Percentiles rank a stretch among this genome's conserved stretches.
Conservation (phyloP, 92 coral and sea anemone species). For the Phenganax stokvisi region DNA sequence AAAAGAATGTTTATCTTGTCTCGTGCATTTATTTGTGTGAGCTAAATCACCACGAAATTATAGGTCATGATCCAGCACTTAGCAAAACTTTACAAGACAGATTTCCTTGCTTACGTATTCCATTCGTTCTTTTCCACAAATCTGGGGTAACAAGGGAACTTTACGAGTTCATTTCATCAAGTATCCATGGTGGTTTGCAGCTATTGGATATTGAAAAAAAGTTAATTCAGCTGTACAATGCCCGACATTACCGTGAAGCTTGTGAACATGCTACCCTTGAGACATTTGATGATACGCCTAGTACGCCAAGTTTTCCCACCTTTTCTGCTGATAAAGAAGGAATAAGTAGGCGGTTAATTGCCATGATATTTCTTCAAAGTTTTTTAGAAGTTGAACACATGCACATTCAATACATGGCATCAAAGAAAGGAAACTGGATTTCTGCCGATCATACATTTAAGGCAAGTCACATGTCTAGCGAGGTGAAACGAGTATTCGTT, state of each 20-base stretch:
- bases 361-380: conserved; percentile 34
- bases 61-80: conserved; percentile 25
- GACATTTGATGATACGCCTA: background rate
- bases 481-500: too few species aligned
- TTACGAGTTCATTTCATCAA: conserved; percentile 32
- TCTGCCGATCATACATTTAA: conserved; percentile 53
- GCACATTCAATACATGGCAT: conserved; percentile 45
- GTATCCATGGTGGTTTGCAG: conserved; percentile 30
- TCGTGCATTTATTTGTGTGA: conserved; percentile 34
- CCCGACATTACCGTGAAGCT: conserved; percentile 16
- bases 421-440: conserved; percentile 41
- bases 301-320: conserved; percentile 9
- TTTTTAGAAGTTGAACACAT: conserved; percentile 39
- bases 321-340: conserved; percentile 38
- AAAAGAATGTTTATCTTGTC: conserved; percentile 28
- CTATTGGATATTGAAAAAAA: conserved; percentile 26
- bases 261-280: background rate
- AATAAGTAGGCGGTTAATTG: conserved; percentile 42
- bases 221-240: conserved; percentile 27
- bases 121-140: conserved; percentile 26
- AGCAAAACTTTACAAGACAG: background rate
- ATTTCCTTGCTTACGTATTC: background rate
- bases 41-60: conserved; percentile 11
- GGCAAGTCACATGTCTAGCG: background rate
- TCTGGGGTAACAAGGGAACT: conserved; percentile 40